These are phyloP conservation scores for Pseudomugil tenellus DNA, from an alignment of 2,797 vertebrate species.

Conservation along the genomic window DNA sequence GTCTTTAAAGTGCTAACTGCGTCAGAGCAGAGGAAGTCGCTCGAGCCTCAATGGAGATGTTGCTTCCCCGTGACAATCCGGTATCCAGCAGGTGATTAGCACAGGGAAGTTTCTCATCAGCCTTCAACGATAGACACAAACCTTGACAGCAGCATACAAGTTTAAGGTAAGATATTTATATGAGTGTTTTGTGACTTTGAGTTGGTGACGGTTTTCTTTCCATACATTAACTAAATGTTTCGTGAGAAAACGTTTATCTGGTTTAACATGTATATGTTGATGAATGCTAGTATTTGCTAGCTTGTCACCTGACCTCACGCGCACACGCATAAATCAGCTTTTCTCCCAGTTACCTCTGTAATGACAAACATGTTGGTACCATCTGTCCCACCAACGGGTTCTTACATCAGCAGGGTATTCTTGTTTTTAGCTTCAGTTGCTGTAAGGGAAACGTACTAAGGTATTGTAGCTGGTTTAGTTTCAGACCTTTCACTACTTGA, in stretches of 20 bases:
- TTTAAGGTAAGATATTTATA: slow-evolving; percentile 49
- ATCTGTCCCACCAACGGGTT: slow-evolving; percentile 12
- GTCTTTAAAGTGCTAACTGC: neutral
- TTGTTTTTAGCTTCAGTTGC: neutral
- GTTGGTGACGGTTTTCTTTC: neutral
- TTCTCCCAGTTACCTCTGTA: slow-evolving; percentile 9
- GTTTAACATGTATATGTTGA: slow-evolving; percentile 4
- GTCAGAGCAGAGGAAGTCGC: fast-evolving
- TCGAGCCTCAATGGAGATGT: slow-evolving; percentile 67
- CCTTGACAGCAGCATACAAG: slow-evolving; percentile 26
- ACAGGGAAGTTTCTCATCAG: slow-evolving; percentile 70
- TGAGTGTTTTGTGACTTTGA: neutral
- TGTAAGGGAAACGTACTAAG: neutral
- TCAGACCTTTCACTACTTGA: slow-evolving; percentile 1
- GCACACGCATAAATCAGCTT: slow-evolving; percentile 63
- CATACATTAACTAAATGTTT: neutral
- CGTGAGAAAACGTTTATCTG: neutral
- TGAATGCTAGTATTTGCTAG: slow-evolving; percentile 49
- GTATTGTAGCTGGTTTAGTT: slow-evolving; percentile 12
- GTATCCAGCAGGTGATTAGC: slow-evolving; percentile 75
- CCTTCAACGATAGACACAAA: slow-evolving; percentile 31
- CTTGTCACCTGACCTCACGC: slow-evolving; percentile 55
- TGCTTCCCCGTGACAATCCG: slow-evolving; percentile 61
- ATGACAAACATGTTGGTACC: slow-evolving; percentile 9
- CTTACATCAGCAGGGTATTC: neutral